A percentile compares a stretch with the other conserved stretches of the same genome.
Conservation (phyloP, 2,888 invertebrate genomes). For the Mylabris sibirica region DNA sequence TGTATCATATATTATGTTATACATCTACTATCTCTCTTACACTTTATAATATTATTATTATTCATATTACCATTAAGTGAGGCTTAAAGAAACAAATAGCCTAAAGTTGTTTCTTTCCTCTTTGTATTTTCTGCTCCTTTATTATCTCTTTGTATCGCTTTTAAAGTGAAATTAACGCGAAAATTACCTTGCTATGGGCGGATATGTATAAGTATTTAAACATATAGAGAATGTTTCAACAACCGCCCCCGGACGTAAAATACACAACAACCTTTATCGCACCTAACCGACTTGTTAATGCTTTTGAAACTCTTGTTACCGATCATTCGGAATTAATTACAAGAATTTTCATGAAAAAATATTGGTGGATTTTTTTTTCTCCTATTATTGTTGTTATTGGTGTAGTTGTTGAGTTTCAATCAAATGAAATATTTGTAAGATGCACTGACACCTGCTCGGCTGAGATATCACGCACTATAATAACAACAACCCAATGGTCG, state of each 20-base stretch:
- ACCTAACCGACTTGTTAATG: constrained; percentile 55
- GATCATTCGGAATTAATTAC: constrained; percentile 56
- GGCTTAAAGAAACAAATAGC: constrained; percentile 5
- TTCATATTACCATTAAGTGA: not conserved
- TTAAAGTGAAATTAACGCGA: not conserved
- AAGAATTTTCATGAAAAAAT: not conserved
- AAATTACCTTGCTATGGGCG: constrained; percentile 13
- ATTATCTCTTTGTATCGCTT: not conserved
- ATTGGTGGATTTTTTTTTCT: too few species aligned
- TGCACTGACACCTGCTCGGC: constrained; percentile 20
- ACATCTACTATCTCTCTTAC: not conserved
- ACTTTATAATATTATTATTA: not conserved
- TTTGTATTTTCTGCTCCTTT: not conserved
- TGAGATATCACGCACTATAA: constrained; percentile 35
- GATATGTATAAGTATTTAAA: not conserved
- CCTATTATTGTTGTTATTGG: too few species aligned
- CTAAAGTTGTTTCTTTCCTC: not conserved
- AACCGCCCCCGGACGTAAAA: constrained; percentile 38
- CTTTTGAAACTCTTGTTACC: constrained; percentile 55
- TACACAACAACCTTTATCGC: constrained; percentile 44
- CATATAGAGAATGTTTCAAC: constrained; percentile 13
- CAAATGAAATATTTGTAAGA: not conserved
- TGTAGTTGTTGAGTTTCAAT: not conserved
- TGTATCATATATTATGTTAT: constrained; percentile 3
- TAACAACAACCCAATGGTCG: not conserved